Evolutionary conservation across 2,113 vertebrate species (phyloP).

Genomic region (Theristicus caerulescens): DNA sequence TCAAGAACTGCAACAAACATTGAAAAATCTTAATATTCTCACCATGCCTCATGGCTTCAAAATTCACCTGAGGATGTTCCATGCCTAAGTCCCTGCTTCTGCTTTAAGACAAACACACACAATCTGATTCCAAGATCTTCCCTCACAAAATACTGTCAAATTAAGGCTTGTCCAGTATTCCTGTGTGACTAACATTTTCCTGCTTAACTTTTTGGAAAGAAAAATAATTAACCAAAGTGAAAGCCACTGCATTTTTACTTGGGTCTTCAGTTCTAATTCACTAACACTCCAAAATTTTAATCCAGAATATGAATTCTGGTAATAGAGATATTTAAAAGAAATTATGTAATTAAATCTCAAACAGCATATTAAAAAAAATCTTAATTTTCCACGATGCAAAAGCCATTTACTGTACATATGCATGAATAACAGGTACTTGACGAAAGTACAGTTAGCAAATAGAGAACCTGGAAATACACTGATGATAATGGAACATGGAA

Average conservation of each 20-base stretch:
- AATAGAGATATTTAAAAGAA: background rate
- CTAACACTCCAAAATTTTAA: background rate
- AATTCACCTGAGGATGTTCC: background rate
- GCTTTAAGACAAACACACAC: background rate
- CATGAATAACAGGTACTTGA: background rate
- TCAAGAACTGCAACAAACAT: background rate
- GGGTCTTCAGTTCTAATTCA: background rate
- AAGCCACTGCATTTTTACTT: background rate
- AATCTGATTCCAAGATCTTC: background rate
- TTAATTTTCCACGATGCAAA: background rate
- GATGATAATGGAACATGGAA: background rate
- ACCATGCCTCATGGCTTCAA: background rate
- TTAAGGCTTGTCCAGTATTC: background rate
- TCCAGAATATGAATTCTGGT: background rate
- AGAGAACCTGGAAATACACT: background rate
- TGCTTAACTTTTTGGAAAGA: background rate
- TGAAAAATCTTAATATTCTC: background rate
- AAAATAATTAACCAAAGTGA: background rate
- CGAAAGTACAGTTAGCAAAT: background rate
- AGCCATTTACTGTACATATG: background rate
- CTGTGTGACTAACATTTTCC: background rate
- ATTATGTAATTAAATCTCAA: background rate
- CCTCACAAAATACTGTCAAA: background rate
- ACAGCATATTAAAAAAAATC: background rate
- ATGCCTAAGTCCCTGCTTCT: background rate